Percentiles rank a stretch among this genome's conserved stretches.
Conservation (phyloP, 2,797 vertebrate genomes). For the Phrynocephalus vlangalii region DNA sequence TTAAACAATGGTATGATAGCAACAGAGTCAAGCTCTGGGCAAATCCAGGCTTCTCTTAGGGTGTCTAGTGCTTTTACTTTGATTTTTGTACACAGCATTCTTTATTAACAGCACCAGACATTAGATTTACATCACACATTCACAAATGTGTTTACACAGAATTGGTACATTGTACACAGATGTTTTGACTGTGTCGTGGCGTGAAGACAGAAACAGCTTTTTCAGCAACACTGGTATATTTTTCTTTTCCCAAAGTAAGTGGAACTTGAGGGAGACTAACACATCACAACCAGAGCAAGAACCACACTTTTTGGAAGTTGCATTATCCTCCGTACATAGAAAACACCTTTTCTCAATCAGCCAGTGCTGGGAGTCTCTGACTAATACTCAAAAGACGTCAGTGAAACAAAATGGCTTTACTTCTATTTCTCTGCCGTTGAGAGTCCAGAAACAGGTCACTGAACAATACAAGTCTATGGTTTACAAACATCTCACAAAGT, state of each 20-base stretch:
- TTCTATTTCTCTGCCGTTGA: conserved; percentile 38
- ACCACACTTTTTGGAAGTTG: conserved; percentile 74
- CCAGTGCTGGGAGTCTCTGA: conserved; percentile 18
- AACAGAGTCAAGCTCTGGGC: conserved; percentile 62
- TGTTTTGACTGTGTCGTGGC: conserved; percentile 68
- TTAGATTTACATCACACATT: conserved; percentile 73
- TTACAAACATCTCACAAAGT: conserved; percentile 54
- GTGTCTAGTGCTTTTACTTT: conserved; percentile 78
- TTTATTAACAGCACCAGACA: conserved; percentile 81
- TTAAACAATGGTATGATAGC: neutral
- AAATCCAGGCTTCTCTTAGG: conserved; percentile 63
- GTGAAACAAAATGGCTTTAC: neutral
- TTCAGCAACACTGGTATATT: conserved; percentile 56
- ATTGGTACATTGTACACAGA: conserved; percentile 75
- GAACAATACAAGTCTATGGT: conserved; percentile 45
- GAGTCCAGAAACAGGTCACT: conserved; percentile 45
- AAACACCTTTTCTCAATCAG: conserved; percentile 64
- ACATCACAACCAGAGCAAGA: conserved; percentile 69
- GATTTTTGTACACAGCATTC: conserved; percentile 75
- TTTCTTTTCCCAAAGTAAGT: conserved; percentile 73
- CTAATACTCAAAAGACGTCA: conserved; percentile 52
- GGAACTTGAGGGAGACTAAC: conserved; percentile 66
- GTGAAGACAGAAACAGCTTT: conserved; percentile 71
- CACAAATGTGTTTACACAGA: conserved; percentile 60
- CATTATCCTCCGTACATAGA: conserved; percentile 74